Evolutionary conservation across 2,797 vertebrate genomes (phyloP), one percentile per base, ranked within the genome.

Genomic region (Meriones psammophilus): DNA sequence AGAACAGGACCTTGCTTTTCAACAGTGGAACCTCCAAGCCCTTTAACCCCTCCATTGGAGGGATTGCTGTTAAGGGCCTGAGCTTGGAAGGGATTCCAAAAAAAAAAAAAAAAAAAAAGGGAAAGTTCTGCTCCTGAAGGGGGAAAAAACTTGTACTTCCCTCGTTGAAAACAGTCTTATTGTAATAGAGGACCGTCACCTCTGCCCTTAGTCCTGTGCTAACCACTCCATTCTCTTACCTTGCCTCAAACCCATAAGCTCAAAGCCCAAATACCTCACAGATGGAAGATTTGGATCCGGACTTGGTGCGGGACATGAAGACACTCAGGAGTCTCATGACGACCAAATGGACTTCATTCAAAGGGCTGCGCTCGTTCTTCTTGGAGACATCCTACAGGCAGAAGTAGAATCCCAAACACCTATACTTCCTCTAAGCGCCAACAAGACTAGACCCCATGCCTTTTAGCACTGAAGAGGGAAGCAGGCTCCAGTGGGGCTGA

Each of bases 251-350:
- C 33, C 54, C 30, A 0, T 17, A 46, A 74, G 33, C 54, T 87
- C 36, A 66, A 91, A 92, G 81, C 33, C 8, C 64, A 92, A 33
- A 10, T 98, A 99, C 99, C 99, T 99, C 99, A 93, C 99, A 99
- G 79, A 98, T 98, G 56, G 99, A 99, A 15, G 99, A 99, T 97
- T 99, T 99, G 91, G 99, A 99, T 50, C 99, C 99, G 39, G 99
- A 99, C 96, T 99, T 99, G 26, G 99, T 99, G 95, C 99, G 99
- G 84, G 99, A 99, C 99, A 99, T 99, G 98, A 99, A 99, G 88
- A 99, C 99, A 3, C 99, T 99, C 56, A 99, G 99, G 3, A 99
- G 99, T 89, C 99, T 99, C 99, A 99, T 99, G 77, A 99, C 99
- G 79, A 99, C 99, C 97, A 99, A 97, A 92, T 99, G 99, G 87